Conservation (phyloP, 2,888 invertebrate species). For the Onthophagus sagittarius region DNA sequence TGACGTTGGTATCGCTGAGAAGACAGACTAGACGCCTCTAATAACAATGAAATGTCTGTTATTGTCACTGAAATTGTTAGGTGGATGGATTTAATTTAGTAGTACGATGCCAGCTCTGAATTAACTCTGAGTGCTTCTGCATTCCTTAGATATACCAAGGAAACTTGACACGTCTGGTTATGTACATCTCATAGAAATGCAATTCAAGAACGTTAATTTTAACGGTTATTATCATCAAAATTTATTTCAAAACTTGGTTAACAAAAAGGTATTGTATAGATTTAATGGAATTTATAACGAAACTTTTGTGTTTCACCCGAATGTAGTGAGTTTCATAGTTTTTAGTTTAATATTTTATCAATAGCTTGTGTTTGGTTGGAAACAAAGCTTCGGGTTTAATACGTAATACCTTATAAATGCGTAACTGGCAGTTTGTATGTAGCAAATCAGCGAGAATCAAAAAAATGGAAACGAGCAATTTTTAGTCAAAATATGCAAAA, state of each 20-base stretch:
- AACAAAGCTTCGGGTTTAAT: neutral
- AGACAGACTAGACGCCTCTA: neutral
- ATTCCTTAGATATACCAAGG: neutral
- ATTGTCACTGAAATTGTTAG: neutral
- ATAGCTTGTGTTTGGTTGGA: neutral
- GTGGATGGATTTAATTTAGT: neutral
- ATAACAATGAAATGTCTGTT: neutral
- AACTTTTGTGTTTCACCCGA: neutral
- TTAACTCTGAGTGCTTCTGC: neutral
- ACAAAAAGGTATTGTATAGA: neutral
- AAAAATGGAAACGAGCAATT: neutral
- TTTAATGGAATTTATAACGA: neutral
- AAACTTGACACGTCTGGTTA: neutral
- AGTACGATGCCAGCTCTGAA: neutral
- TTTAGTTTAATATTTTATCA: neutral
- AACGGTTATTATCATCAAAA: neutral
- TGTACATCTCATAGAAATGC: neutral
- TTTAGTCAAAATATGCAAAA: neutral
- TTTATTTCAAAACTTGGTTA: neutral
- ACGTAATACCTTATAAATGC: neutral
- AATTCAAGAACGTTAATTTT: too few species aligned
- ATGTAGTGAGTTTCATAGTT: too few species aligned
- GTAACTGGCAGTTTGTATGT: neutral
- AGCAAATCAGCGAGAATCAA: neutral
- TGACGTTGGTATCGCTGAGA: neutral